Percentiles rank a stretch among this genome's conserved stretches.
Evolutionary conservation across 2,113 vertebrate species (phyloP).

Genomic region (Hirundichthys speculiger): DNA sequence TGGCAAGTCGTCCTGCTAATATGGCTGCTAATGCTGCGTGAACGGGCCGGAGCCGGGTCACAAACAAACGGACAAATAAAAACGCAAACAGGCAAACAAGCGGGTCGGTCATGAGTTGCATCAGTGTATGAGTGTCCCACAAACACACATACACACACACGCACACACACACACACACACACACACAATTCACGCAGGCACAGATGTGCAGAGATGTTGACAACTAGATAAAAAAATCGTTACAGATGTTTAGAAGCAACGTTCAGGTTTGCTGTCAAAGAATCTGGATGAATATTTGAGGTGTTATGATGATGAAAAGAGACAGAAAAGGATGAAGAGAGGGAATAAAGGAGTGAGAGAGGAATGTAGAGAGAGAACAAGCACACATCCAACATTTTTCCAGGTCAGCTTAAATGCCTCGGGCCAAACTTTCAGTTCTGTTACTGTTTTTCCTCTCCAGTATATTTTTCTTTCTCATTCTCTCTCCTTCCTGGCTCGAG

Average conservation of each 20-base stretch:
- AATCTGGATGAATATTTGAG: conserved; percentile 10
- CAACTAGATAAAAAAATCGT: not conserved
- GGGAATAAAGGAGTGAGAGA: conserved; percentile 18
- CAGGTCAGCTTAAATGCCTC: conserved; percentile 73
- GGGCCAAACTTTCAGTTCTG: conserved; percentile 70
- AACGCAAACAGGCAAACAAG: conserved; percentile 49
- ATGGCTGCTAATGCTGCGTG: conserved; percentile 68
- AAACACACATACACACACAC: not conserved
- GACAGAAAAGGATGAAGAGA: conserved; percentile 11
- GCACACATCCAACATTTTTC: conserved; percentile 71
- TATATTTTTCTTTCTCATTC: not conserved
- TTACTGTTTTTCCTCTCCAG: conserved; percentile 58
- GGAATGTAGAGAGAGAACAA: conserved; percentile 41
- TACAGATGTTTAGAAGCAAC: conserved; percentile 8
- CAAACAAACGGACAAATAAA: conserved; percentile 57
- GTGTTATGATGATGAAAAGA: conserved; percentile 26
- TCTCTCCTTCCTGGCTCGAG: conserved; percentile 53
- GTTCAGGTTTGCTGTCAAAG: conserved; percentile 23
- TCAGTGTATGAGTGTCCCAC: conserved; percentile 4
- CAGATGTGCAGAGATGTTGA: not conserved
- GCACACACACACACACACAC: not conserved
- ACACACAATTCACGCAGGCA: not conserved
- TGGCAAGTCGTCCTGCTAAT: conserved; percentile 74
- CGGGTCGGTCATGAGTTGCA: conserved; percentile 20
- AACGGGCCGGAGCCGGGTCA: conserved; percentile 60